These are phyloP conservation scores for Margaritifera margaritifera DNA, from an alignment of 2,888 invertebrate genomes.

Conservation along the genomic window DNA sequence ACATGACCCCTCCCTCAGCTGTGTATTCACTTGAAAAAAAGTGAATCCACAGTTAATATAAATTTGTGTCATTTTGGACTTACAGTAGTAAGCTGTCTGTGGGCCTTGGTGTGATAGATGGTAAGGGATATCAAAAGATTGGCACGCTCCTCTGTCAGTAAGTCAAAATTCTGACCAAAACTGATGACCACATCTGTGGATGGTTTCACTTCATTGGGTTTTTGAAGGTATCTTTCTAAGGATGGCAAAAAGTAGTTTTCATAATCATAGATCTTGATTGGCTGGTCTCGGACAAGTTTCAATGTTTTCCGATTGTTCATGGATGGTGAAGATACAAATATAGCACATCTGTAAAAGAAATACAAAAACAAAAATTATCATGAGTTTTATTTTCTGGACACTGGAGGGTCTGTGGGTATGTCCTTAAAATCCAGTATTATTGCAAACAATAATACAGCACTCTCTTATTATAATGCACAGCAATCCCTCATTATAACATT, in stretches of 20 bases:
- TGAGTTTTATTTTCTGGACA: not conserved
- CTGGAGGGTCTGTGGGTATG: too few relatives aligned
- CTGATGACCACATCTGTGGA: constrained; percentile 44
- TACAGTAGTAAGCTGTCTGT: constrained; percentile 40
- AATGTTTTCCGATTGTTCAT: constrained; percentile 25
- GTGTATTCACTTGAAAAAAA: too few relatives aligned
- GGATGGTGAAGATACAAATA: constrained; percentile 43
- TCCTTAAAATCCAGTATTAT: too few relatives aligned
- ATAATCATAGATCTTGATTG: constrained; percentile 47
- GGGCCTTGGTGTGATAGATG: constrained; percentile 38
- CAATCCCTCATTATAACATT: too few relatives aligned
- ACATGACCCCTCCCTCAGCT: too few relatives aligned
- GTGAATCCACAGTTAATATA: too few relatives aligned
- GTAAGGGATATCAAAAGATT: constrained; percentile 48
- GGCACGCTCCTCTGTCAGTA: constrained; percentile 25
- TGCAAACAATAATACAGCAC: too few relatives aligned
- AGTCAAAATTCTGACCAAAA: constrained; percentile 53
- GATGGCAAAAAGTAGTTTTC: constrained; percentile 38
- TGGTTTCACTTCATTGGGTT: constrained; percentile 34
- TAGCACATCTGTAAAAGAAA: constrained; percentile 42
- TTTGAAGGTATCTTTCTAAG: constrained; percentile 28
- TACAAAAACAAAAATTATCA: not conserved
- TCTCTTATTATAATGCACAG: too few relatives aligned
- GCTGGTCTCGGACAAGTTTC: constrained; percentile 40
- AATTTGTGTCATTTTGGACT: not conserved